Evolutionary conservation across 2,888 invertebrate genomes (phyloP).

Genomic region (Pollenia amentaria): DNA sequence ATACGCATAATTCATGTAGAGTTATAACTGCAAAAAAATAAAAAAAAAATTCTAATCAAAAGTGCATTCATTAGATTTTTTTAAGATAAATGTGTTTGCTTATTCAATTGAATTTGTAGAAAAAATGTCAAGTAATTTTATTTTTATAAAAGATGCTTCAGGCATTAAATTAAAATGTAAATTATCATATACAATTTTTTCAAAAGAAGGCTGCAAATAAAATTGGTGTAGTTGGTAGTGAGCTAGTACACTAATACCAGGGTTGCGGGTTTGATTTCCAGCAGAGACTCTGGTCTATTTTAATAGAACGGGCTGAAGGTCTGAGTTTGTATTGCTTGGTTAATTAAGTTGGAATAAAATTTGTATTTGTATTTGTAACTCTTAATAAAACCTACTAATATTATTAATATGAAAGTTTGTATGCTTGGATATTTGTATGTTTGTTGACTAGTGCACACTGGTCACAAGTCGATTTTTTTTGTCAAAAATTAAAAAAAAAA

Average conservation of each 20-base stretch:
- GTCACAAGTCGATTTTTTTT: no score
- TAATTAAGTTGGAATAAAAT: no score
- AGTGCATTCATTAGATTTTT: constrained; percentile 21
- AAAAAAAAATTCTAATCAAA: constrained; percentile 10
- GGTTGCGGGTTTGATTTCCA: background rate
- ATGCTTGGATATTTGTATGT: no score
- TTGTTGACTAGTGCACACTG: no score
- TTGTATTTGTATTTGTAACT: no score
- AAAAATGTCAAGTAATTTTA: constrained; percentile 3
- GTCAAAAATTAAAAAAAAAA: no score
- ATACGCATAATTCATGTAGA: background rate
- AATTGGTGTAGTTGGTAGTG: background rate
- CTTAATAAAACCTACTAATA: no score
- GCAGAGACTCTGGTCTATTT: no score
- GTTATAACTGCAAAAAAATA: constrained; percentile 1
- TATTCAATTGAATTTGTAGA: constrained; percentile 4
- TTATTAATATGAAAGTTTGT: no score
- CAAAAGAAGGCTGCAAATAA: background rate
- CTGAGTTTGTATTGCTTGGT: no score
- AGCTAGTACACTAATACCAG: background rate
- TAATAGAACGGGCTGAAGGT: no score
- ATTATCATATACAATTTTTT: background rate
- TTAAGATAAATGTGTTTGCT: constrained; percentile 8
- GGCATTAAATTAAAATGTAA: background rate
- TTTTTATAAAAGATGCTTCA: background rate